phyloP scores from a whole-genome alignment of 2,113 vertebrate genomes.

The Orthonyx spaldingii region DNA sequence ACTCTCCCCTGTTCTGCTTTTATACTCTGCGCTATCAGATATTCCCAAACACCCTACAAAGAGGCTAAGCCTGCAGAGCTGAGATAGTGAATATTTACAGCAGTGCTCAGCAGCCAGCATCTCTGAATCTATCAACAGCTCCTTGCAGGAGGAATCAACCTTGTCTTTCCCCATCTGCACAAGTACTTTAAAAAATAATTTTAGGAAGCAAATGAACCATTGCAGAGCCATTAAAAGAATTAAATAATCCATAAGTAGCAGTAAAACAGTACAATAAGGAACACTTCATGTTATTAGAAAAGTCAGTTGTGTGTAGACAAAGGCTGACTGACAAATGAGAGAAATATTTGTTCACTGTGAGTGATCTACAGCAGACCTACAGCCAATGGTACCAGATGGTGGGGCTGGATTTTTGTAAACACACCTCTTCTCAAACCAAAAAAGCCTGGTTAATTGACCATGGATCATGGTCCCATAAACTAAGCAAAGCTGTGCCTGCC shows the following conservation, averaged over 20 bases:
- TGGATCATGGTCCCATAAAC: neutral
- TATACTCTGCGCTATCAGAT: neutral
- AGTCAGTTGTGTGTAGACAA: neutral
- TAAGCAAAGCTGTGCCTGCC: neutral
- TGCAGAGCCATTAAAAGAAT: constrained; percentile 12
- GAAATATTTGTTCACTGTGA: neutral
- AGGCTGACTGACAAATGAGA: constrained; percentile 5
- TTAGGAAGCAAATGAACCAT: constrained; percentile 19
- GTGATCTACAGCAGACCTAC: neutral
- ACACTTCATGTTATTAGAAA: neutral
- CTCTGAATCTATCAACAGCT: constrained; percentile 8
- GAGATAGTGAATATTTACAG: constrained; percentile 26
- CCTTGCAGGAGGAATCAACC: neutral
- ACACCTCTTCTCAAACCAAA: neutral
- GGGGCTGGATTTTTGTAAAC: neutral
- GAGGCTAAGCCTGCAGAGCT: neutral
- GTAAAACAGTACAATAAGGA: constrained; percentile 1
- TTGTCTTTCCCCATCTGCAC: neutral
- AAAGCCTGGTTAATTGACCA: neutral
- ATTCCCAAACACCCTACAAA: constrained; percentile 25
- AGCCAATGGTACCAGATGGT: constrained; percentile 19
- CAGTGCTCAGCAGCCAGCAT: neutral
- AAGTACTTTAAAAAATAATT: constrained; percentile 13
- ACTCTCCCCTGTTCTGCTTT: neutral
- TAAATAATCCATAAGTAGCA: constrained; percentile 32